A percentile compares a stretch with the other conserved stretches of the same genome.
Conservation (phyloP, 92 coral and sea anemone species). For the Galaxea fascicularis region DNA sequence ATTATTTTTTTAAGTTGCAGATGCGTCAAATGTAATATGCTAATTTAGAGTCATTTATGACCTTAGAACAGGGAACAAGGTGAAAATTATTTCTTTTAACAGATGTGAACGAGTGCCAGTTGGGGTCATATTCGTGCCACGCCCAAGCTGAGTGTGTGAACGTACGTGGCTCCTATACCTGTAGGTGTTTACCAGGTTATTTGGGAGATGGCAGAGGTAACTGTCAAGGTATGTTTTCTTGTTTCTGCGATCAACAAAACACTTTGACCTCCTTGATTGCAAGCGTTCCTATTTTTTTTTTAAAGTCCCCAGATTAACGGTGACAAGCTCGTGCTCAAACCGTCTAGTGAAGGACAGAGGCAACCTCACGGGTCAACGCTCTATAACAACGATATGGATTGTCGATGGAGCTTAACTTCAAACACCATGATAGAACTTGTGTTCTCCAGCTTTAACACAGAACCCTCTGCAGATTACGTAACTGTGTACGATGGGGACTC, state of each 20-base stretch:
- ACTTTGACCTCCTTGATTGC: not conserved
- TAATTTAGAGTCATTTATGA: too few relatives aligned
- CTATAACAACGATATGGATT: not conserved
- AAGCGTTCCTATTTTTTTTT: not conserved
- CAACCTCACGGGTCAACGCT: not conserved
- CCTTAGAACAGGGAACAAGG: too few relatives aligned
- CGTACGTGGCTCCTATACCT: constrained; percentile 12
- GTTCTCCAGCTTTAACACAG: constrained; percentile 29
- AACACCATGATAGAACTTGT: constrained; percentile 29
- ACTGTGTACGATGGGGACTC: constrained; percentile 63
- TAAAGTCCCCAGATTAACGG: not conserved
- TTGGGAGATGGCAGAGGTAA: not conserved
- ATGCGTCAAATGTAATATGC: too few relatives aligned
- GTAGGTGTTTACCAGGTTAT: constrained; percentile 16
- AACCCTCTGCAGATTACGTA: too few relatives aligned
- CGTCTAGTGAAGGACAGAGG: not conserved
- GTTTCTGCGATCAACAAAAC: not conserved
- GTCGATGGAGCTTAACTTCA: constrained; percentile 48
- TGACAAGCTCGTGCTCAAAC: not conserved
- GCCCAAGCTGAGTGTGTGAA: constrained; percentile 4
- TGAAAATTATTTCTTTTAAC: not conserved
- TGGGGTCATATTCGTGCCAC: constrained; percentile 1
- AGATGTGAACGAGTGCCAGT: constrained; percentile 9
- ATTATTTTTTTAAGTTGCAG: too few relatives aligned
- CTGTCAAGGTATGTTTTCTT: not conserved